A percentile compares a stretch with the other conserved stretches of the same genome.
Evolutionary conservation across 2,888 invertebrate genomes (phyloP).

Genomic region (Sphecodes monilicornis): DNA sequence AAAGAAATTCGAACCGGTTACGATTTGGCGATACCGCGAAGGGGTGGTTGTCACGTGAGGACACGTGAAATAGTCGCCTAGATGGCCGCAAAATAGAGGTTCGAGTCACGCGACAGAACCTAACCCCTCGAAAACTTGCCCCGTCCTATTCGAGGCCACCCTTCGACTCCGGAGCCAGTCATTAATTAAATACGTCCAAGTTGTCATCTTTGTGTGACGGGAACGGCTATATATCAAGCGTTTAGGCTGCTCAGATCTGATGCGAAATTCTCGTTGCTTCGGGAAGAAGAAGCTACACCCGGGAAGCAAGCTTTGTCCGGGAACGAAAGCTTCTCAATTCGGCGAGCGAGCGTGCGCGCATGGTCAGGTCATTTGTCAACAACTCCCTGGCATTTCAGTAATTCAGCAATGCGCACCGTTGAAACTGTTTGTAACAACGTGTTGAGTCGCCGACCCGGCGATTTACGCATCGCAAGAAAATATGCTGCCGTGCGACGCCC

Average conservation of each 20-base stretch:
- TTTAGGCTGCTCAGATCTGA: constrained; percentile 5
- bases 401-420: constrained; percentile 38
- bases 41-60: constrained; percentile 46
- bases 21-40: constrained; percentile 42
- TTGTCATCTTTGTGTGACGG: constrained; percentile 64
- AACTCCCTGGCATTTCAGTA: constrained; percentile 46
- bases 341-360: not conserved
- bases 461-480: constrained; percentile 51
- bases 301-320: no score
- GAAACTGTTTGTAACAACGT: constrained; percentile 44
- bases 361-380: constrained; percentile 41
- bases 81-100: constrained; percentile 54
- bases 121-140: constrained; percentile 47
- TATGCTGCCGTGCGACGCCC: constrained; percentile 18
- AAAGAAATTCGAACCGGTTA: constrained; percentile 10
- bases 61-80: constrained; percentile 56
- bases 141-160: not conserved
- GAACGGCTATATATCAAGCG: constrained; percentile 31
- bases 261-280: not conserved
- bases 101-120: constrained; percentile 66
- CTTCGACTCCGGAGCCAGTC: constrained; percentile 54
- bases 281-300: no score
- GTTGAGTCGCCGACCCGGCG: constrained; percentile 28
- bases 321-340: not conserved
- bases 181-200: constrained; percentile 68